Conservation (phyloP, 2,888 invertebrate genomes). For the Leptura quadrifasciata region DNA sequence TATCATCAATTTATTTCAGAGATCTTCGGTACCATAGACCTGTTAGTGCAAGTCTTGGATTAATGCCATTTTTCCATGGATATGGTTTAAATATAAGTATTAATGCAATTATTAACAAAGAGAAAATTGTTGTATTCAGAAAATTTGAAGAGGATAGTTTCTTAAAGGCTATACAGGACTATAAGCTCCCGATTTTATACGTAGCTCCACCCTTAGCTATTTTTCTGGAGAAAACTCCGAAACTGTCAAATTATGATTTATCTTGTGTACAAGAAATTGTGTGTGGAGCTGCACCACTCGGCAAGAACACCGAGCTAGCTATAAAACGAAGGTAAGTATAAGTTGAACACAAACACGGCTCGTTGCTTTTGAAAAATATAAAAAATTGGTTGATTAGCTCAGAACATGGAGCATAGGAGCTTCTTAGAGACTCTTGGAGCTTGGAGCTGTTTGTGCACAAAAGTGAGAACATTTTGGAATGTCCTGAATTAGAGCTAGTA, state of each 20-base stretch:
- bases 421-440: too few relatives aligned
- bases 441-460: too few relatives aligned
- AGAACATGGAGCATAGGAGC: too few relatives aligned
- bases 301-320: conserved; percentile 79
- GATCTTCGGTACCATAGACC: conserved; percentile 40
- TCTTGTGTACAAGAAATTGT: conserved; percentile 80
- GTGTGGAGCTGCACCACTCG: conserved; percentile 88
- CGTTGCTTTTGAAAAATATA: too few relatives aligned
- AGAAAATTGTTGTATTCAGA: conserved; percentile 57
- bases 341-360: too few relatives aligned
- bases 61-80: conserved; percentile 63
- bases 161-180: conserved; percentile 81
- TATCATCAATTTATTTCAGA: conserved; percentile 40
- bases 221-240: conserved; percentile 86
- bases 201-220: conserved; percentile 89
- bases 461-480: too few relatives aligned
- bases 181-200: conserved; percentile 80
- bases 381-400: too few relatives aligned
- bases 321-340: conserved; percentile 70
- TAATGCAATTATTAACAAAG: conserved; percentile 46
- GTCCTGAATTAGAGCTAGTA: too few relatives aligned
- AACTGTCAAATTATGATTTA: conserved; percentile 85
- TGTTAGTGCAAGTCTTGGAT: conserved; percentile 37
- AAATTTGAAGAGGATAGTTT: conserved; percentile 75
- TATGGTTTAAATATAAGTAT: conserved; percentile 61